These are phyloP conservation scores for Cetonia aurata DNA, from an alignment of 2,888 invertebrate species.

Conservation along the genomic window DNA sequence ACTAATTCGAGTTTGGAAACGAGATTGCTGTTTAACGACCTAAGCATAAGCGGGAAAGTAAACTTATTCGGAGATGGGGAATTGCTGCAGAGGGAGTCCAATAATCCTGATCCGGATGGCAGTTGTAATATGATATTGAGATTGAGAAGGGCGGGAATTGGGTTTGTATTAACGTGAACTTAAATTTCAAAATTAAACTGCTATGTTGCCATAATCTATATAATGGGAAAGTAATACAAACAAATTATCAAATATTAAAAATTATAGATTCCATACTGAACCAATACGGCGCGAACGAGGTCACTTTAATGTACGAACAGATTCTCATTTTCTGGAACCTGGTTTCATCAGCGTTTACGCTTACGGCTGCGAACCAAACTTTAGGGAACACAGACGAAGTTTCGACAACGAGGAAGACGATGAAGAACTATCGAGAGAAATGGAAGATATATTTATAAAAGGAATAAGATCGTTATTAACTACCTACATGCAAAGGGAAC, in stretches of 20 bases:
- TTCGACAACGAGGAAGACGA: constrained; percentile 68
- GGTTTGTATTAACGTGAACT: constrained; percentile 60
- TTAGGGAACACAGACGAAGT: constrained; percentile 59
- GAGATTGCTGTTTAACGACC: constrained; percentile 81
- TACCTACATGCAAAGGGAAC: constrained; percentile 85
- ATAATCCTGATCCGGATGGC: constrained; percentile 62
- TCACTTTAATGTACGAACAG: constrained; percentile 81
- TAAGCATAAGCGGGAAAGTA: constrained; percentile 83
- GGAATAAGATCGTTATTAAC: constrained; percentile 85
- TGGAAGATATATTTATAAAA: constrained; percentile 87
- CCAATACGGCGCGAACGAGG: constrained; percentile 78
- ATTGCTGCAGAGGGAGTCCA: constrained; percentile 66
- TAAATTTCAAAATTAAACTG: constrained; percentile 52
- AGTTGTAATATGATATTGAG: constrained; percentile 84
- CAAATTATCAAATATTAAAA: not conserved
- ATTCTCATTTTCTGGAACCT: constrained; percentile 87
- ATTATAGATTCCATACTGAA: constrained; percentile 73
- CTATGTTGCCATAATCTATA: not conserved
- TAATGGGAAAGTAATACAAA: not conserved
- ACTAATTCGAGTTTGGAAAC: constrained; percentile 81
- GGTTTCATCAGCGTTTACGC: constrained; percentile 89
- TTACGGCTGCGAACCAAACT: constrained; percentile 78
- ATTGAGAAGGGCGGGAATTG: constrained; percentile 82
- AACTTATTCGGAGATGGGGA: constrained; percentile 69
- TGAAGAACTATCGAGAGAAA: constrained; percentile 80